Percentiles rank a stretch among this genome's conserved stretches.
Conservation (phyloP, 2,113 vertebrate genomes). For the Macrotis lagotis region DNA sequence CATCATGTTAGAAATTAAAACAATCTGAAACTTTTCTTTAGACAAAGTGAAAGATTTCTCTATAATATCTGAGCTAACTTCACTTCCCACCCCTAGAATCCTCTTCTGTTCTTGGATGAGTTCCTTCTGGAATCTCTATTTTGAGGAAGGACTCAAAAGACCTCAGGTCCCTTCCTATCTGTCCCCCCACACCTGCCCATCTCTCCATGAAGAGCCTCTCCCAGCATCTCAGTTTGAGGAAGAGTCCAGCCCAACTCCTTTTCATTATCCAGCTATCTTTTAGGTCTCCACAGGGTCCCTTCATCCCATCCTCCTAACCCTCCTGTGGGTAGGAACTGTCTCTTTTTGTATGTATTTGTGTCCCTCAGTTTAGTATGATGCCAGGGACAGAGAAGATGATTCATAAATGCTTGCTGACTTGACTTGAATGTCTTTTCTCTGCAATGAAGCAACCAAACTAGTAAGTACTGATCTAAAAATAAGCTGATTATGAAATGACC, state of each 20-base stretch:
- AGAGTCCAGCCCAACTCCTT: neutral
- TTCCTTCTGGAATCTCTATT: neutral
- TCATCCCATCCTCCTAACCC: neutral
- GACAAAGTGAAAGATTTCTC: neutral
- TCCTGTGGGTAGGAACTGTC: neutral
- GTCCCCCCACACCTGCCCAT: neutral
- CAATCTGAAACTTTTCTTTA: neutral
- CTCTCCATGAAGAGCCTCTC: neutral
- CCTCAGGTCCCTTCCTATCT: neutral
- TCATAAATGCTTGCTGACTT: neutral
- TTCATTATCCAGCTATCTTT: neutral
- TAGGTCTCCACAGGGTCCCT: neutral
- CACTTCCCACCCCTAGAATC: neutral
- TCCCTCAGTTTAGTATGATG: neutral
- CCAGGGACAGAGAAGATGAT: neutral
- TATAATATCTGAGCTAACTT: neutral
- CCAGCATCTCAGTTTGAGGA: neutral
- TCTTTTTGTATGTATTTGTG: neutral
- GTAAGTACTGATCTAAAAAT: neutral
- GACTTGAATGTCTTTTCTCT: neutral
- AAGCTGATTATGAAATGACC: conserved; percentile 3
- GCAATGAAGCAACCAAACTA: conserved; percentile 20
- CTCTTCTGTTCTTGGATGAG: neutral
- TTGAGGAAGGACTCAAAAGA: neutral
- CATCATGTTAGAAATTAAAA: neutral